These are phyloP conservation scores for Rousettus leschenaultii DNA, from an alignment of 2,113 vertebrate genomes.

Conservation along the genomic window DNA sequence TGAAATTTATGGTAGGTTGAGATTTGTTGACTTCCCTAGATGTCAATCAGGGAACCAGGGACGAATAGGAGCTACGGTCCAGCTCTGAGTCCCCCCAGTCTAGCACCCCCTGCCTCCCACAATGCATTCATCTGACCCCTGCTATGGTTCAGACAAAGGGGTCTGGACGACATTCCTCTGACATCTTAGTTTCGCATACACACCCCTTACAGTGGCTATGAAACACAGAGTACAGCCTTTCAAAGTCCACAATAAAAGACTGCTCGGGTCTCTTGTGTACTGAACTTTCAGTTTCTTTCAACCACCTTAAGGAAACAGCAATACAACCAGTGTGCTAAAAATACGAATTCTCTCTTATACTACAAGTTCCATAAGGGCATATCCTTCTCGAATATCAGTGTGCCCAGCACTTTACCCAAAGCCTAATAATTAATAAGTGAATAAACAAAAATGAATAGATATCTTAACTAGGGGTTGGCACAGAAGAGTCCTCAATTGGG, in stretches of 20 bases:
- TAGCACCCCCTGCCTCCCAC: rapidly evolving
- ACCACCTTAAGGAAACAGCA: not conserved
- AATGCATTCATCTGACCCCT: no score
- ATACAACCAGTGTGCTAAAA: not conserved
- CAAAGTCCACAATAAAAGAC: not conserved
- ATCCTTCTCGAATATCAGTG: not conserved
- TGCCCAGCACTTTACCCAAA: not conserved
- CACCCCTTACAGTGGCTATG: not conserved
- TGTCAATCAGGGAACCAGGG: not conserved
- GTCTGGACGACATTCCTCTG: no score
- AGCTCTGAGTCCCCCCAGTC: not conserved
- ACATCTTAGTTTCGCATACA: not conserved
- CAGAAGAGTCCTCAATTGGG: not conserved
- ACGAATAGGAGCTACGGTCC: not conserved
- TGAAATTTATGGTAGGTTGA: not conserved
- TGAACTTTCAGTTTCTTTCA: not conserved
- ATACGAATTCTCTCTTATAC: not conserved
- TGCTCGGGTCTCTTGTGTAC: not conserved
- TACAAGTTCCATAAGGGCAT: not conserved
- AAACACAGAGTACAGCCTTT: not conserved
- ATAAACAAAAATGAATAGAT: not conserved
- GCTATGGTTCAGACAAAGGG: not conserved
- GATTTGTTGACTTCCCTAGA: not conserved
- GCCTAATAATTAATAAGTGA: not conserved
- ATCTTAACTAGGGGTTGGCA: not conserved